Conservation (phyloP, 2,888 invertebrate genomes). For the Eupeodes latifasciatus region DNA sequence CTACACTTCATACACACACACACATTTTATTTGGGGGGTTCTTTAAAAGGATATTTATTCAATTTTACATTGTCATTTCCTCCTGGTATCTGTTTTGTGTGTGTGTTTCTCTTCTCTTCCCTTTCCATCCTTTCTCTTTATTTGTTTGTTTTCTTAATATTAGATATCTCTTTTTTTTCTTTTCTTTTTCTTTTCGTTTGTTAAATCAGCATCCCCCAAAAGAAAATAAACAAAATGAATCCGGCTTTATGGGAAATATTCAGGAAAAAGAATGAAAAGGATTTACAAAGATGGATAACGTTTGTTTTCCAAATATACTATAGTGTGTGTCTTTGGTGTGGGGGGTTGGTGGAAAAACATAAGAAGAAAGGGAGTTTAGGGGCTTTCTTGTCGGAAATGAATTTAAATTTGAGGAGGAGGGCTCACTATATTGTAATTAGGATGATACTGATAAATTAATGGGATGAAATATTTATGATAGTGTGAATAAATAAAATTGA, state of each 20-base stretch:
- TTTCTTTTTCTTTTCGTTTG: not conserved
- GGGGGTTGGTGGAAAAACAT: not conserved
- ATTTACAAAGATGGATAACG: constrained; percentile 15
- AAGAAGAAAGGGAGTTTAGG: not conserved
- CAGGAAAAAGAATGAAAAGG: constrained; percentile 3
- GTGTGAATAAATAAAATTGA: constrained; percentile 21
- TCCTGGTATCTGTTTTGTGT: not conserved
- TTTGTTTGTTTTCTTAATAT: not conserved
- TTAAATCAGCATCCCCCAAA: not conserved
- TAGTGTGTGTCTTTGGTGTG: too few relatives aligned
- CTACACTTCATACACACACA: not conserved
- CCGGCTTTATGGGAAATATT: constrained; percentile 16
- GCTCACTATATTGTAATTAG: constrained; percentile 67
- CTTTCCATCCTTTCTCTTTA: not conserved
- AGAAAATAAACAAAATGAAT: constrained; percentile 26
- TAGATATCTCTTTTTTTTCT: not conserved
- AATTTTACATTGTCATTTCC: constrained; percentile 16
- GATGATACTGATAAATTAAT: constrained; percentile 63
- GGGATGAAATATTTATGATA: constrained; percentile 32
- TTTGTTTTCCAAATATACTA: not conserved
- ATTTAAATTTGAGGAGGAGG: constrained; percentile 41
- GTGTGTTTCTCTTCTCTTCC: not conserved
- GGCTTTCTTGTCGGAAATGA: constrained; percentile 33
- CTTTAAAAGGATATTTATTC: constrained; percentile 41
- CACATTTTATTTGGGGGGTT: not conserved